These are phyloP conservation scores for Sorex maritimensis DNA, from an alignment of 2,797 vertebrate genomes.

Conservation along the genomic window DNA sequence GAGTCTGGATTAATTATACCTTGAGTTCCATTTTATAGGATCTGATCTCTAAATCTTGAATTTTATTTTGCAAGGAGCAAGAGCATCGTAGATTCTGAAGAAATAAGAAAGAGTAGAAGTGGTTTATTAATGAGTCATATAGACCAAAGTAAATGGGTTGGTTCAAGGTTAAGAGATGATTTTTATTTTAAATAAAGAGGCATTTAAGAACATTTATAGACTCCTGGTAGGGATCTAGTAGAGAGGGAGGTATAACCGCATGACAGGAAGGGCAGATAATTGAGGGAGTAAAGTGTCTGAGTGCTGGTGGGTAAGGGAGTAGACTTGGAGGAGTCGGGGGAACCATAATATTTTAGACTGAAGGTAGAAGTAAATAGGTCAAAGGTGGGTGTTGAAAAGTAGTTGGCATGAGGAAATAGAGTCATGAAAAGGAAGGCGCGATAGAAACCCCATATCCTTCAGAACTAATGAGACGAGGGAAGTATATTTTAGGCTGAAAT, in stretches of 20 bases:
- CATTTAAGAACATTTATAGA: slow-evolving; percentile 38
- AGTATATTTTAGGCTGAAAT: background rate
- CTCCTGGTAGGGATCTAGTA: background rate
- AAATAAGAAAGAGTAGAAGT: slow-evolving; percentile 50
- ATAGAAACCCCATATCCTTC: background rate
- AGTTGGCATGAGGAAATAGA: background rate
- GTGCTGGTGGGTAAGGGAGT: background rate
- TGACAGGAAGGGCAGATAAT: background rate
- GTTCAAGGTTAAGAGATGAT: slow-evolving; percentile 60
- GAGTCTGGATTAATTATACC: slow-evolving; percentile 70
- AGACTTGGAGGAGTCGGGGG: background rate
- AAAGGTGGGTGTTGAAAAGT: slow-evolving; percentile 15
- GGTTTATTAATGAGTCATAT: slow-evolving; percentile 64
- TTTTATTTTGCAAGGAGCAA: slow-evolving; percentile 75
- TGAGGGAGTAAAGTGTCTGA: background rate
- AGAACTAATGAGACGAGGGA: background rate
- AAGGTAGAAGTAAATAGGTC: background rate
- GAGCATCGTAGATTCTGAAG: slow-evolving; percentile 48
- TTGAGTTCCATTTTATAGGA: slow-evolving; percentile 71
- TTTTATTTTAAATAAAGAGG: slow-evolving; percentile 65
- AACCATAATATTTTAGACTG: slow-evolving; percentile 25
- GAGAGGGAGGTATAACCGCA: background rate
- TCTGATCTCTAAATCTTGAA: slow-evolving; percentile 68
- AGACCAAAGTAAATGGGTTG: slow-evolving; percentile 38
- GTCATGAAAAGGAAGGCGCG: background rate